A percentile compares a stretch with the other conserved stretches of the same genome.
These are phyloP conservation scores for Zootoca vivipara DNA, from an alignment of 2,113 vertebrate species.

Conservation along the genomic window DNA sequence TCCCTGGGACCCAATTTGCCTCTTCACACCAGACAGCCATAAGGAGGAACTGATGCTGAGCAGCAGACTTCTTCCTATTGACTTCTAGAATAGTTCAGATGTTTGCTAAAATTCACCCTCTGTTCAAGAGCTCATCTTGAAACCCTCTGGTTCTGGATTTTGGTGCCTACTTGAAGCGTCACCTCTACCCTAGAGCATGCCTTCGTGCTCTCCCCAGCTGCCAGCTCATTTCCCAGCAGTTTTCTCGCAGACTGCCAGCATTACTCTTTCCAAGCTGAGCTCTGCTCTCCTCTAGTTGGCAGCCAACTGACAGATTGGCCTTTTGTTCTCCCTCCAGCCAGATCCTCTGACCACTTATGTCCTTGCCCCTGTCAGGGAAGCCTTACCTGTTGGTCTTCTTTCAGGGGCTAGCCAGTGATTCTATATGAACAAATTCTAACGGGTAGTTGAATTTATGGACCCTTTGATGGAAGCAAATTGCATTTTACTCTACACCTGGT, in stretches of 20 bases:
- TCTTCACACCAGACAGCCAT: background rate
- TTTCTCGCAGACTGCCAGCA: background rate
- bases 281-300: background rate
- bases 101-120: background rate
- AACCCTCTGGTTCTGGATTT: background rate
- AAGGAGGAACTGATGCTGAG: background rate
- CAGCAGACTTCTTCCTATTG: background rate
- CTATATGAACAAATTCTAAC: background rate
- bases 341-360: background rate
- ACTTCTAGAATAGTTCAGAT: background rate
- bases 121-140: background rate
- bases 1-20: background rate
- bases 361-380: background rate
- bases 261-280: background rate
- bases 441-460: background rate
- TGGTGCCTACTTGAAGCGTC: background rate
- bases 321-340: background rate
- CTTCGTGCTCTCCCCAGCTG: background rate
- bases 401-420: too few species aligned
- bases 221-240: background rate
- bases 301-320: background rate
- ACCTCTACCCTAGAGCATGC: background rate
- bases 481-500: too few species aligned
- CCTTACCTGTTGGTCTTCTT: too few species aligned
- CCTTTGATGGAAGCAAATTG: background rate